Conservation (phyloP, 2,797 vertebrate species). For the Phataginus tricuspis region DNA sequence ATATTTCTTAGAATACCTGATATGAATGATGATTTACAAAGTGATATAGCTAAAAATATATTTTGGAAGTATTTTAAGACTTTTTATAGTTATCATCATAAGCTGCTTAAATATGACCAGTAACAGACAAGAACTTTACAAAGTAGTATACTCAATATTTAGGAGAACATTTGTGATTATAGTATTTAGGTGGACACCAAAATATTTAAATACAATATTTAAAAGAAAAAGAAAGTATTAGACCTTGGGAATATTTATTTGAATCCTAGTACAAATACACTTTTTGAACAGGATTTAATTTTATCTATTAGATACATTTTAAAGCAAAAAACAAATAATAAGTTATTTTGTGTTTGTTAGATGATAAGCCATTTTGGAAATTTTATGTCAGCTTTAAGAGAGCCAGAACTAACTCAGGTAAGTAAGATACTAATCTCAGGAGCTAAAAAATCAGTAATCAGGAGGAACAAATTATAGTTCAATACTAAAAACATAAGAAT, state of each 20-base stretch:
- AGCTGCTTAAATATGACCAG: background rate
- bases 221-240: background rate
- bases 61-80: constrained; percentile 10
- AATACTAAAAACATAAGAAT: background rate
- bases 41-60: background rate
- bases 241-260: background rate
- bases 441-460: background rate
- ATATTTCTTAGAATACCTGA: background rate
- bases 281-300: background rate
- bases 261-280: background rate
- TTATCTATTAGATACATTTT: background rate
- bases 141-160: background rate
- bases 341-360: background rate
- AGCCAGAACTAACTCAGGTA: background rate
- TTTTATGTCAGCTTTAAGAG: background rate
- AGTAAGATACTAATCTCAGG: background rate
- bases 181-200: background rate
- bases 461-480: background rate
- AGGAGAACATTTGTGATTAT: background rate
- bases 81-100: background rate
- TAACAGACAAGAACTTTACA: background rate
- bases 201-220: background rate
- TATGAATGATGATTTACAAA: background rate
- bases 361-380: background rate
- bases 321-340: constrained; percentile 3